Percentiles rank a stretch among this genome's conserved stretches.
These are phyloP conservation scores for Camelus bactrianus DNA, from an alignment of 2,113 vertebrate genomes.

Conservation along the genomic window DNA sequence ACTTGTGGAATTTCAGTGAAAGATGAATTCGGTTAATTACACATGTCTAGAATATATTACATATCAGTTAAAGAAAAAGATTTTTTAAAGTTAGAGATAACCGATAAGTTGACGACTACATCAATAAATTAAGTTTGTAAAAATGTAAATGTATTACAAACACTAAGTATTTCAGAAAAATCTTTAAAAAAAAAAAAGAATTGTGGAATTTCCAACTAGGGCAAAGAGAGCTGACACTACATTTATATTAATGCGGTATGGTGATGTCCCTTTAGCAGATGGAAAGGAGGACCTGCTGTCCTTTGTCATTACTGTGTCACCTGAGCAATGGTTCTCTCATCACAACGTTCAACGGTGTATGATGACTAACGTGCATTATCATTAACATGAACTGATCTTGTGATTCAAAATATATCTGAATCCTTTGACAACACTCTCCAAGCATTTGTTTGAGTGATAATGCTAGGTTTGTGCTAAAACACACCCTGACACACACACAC, in stretches of 20 bases:
- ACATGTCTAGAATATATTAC: no score
- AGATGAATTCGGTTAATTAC: no score
- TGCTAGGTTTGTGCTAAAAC: neutral
- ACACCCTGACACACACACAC: no score
- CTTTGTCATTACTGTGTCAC: neutral
- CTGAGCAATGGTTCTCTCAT: no score
- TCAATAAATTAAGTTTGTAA: no score
- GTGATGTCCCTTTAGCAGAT: neutral
- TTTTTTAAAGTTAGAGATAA: no score
- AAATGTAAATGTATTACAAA: no score
- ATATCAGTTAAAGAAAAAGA: no score
- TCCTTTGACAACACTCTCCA: neutral
- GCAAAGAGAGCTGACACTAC: neutral
- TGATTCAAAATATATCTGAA: neutral
- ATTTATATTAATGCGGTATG: neutral
- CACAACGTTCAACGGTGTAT: neutral
- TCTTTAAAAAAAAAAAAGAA: no score
- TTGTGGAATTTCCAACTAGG: neutral
- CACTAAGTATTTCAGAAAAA: no score
- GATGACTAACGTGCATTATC: no score
- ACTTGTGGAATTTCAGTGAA: neutral
- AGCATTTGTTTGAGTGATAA: neutral
- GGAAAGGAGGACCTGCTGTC: rapidly evolving
- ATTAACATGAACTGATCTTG: neutral
- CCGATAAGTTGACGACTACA: no score